Conservation (phyloP, 2,888 invertebrate species). For the Ametastegia equiseti region DNA sequence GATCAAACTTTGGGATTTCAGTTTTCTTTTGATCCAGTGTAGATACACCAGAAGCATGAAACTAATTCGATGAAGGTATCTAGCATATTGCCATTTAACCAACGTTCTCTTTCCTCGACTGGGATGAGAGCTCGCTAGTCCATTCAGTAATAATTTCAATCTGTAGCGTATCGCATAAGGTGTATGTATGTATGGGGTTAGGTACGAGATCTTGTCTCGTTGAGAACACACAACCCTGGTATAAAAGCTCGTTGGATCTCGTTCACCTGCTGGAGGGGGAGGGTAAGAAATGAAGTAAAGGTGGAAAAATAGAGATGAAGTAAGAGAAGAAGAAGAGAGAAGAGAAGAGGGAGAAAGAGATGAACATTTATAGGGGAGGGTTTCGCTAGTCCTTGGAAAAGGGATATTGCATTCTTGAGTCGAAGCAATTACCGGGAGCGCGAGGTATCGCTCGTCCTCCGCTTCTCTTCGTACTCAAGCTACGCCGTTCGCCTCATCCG, state of each 20-base stretch:
- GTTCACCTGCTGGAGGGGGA: too few relatives aligned
- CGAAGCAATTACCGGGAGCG: slow-evolving; percentile 66
- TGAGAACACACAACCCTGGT: neutral
- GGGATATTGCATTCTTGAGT: slow-evolving; percentile 68
- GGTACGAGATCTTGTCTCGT: neutral
- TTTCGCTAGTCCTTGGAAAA: slow-evolving; percentile 51
- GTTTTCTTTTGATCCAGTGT: too few relatives aligned
- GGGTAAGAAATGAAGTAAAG: slow-evolving; percentile 25
- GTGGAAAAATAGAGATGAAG: slow-evolving; percentile 4
- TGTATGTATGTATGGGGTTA: neutral
- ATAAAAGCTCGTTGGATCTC: neutral
- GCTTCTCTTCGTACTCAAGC: slow-evolving; percentile 19
- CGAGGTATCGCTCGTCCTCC: slow-evolving; percentile 54
- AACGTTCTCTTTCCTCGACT: neutral
- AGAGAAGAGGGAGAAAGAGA: neutral
- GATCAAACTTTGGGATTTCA: too few relatives aligned
- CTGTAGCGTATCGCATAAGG: neutral
- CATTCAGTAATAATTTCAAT: slow-evolving; percentile 6
- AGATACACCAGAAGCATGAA: too few relatives aligned
- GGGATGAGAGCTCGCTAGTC: neutral
- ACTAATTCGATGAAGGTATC: neutral
- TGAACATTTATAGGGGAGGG: too few relatives aligned
- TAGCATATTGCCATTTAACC: neutral
- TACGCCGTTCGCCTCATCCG: neutral
- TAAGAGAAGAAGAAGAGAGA: neutral